These are phyloP conservation scores for Chaetodon auriga DNA, from an alignment of 2,113 vertebrate genomes.

Conservation along the genomic window DNA sequence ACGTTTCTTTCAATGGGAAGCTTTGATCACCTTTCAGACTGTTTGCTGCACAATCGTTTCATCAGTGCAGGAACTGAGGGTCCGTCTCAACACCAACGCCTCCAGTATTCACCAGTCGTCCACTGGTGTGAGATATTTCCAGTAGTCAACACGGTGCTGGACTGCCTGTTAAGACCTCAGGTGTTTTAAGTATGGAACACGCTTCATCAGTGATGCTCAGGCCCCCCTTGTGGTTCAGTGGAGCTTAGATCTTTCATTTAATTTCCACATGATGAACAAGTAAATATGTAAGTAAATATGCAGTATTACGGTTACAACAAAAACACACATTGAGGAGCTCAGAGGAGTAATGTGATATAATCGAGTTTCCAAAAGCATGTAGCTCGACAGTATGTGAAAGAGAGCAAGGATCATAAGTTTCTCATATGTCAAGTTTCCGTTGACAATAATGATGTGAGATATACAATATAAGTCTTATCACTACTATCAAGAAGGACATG, in stretches of 20 bases:
- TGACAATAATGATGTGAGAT: no score
- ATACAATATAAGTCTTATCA: no score
- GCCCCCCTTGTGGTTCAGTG: neutral
- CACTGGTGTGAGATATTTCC: neutral
- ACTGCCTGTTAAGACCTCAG: no score
- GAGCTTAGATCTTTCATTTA: neutral
- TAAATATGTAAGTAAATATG: neutral
- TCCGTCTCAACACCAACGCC: neutral
- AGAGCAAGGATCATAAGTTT: neutral
- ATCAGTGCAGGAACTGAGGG: neutral
- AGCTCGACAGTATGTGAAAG: neutral
- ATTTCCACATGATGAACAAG: neutral
- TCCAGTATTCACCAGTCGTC: neutral
- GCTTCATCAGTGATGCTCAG: neutral
- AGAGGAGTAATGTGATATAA: neutral
- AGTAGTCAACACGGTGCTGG: neutral
- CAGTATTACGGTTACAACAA: neutral
- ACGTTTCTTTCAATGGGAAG: neutral
- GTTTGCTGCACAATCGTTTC: neutral
- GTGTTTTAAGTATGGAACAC: neutral
- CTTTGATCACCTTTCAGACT: neutral
- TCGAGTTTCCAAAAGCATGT: neutral
- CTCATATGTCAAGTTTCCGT: neutral
- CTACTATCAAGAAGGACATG: no score
- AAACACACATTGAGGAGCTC: neutral